Base-by-base conservation (phyloP, 2,888 invertebrate species). In the Agrilus biguttatus region DNA sequence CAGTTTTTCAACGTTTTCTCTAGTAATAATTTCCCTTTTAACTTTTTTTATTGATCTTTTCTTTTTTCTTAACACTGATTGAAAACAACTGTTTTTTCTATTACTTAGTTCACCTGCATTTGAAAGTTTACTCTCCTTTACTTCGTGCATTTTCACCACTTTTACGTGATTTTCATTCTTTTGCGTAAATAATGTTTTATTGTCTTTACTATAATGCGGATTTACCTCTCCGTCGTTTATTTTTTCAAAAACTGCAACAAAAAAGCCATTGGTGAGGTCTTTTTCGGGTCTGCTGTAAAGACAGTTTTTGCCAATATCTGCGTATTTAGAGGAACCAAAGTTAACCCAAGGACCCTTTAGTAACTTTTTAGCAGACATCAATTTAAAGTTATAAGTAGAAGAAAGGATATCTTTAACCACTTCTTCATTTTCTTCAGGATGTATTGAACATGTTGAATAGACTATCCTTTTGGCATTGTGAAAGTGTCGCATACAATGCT, bases 391-490 rank as follows among this genome's bases (percentile, higher is more conserved):
- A 0, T 69, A 50, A 48, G 69, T 66, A 53, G 72, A 69, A 46
- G 71, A 69, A 8, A 83, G 67, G 5, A 81, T 79, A 57, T 83
- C 81, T 12, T 78, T 72, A 1, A 92, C 75, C 0, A 98, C 96
- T 52, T 80, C 71, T 66, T 98, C 98, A 61, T 98, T 98, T 69
- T 96, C 95, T 66, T 89, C 83, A 0, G 79, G 75, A 60, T 85
- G 76, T 8, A 91, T 57, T 0, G 97, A 98, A 59, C 98, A 98
- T 0, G 98, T 98, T 34, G 96, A 97, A 65, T 98, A 98, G 3
- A 95, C 85, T 13, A 98, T 80, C 43, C 83, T 72, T 58, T 87
- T 83, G 0, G 80, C 89, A 45, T 75, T 75, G 0, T 93, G 89
- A 63, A 93, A 95, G 0, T 74, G 68, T 12, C 74, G 75, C 62